Percentiles rank a stretch among this genome's conserved stretches.
phyloP scores from a whole-genome alignment of 2,113 vertebrate genomes.

The Greenwoodochromis staneri region DNA sequence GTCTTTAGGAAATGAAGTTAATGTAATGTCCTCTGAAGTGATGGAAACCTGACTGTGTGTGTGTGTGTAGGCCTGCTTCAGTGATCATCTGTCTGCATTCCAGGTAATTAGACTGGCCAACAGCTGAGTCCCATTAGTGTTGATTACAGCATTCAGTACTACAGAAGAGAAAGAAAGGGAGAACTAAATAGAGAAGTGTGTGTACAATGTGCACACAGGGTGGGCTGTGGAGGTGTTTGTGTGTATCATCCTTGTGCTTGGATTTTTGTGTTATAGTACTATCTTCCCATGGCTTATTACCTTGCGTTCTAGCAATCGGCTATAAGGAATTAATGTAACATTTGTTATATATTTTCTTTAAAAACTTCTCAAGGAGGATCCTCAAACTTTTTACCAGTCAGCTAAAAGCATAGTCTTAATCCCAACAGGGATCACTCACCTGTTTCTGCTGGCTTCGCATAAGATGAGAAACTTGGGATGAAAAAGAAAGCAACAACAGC shows the following conservation, averaged over 20 bases:
- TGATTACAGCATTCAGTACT: constrained; percentile 62
- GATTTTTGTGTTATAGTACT: not conserved
- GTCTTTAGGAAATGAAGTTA: not conserved
- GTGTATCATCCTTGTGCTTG: not conserved
- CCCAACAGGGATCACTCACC: not conserved
- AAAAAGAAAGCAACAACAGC: not conserved
- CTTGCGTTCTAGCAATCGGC: not conserved
- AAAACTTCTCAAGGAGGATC: not conserved
- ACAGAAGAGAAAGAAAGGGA: constrained; percentile 15
- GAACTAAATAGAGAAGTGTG: not conserved
- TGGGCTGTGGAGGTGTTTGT: not conserved
- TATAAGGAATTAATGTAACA: not conserved
- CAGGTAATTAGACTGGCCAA: constrained; percentile 69
- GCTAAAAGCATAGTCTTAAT: not conserved
- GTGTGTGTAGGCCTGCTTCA: constrained; percentile 11
- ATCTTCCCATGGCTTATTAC: not conserved
- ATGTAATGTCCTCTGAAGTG: not conserved
- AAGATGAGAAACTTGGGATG: not conserved
- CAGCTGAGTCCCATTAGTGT: constrained; percentile 72
- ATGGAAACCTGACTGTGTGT: not conserved
- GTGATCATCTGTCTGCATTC: constrained; percentile 65
- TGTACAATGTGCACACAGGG: not conserved
- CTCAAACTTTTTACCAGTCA: not conserved
- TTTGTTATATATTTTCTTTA: not conserved
- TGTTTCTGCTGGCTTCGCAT: not conserved